Conservation (phyloP, 2,113 vertebrate species). For the Eidolon helvum region DNA sequence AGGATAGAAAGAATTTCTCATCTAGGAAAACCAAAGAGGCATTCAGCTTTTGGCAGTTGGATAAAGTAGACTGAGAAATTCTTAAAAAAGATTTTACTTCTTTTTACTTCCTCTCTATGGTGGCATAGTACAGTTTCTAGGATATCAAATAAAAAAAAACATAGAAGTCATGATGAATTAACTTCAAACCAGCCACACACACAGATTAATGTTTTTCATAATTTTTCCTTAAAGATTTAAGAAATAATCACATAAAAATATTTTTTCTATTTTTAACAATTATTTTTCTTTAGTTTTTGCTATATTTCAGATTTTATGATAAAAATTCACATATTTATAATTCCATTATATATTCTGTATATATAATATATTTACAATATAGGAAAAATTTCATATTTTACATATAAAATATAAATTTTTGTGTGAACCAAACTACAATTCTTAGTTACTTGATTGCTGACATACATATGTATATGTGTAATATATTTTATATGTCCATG, state of each 20-base stretch:
- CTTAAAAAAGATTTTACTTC: not conserved
- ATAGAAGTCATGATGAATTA: not conserved
- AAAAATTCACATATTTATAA: not conserved
- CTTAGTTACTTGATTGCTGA: not conserved
- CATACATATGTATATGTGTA: not conserved
- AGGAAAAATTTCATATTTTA: not conserved
- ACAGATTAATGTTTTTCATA: not conserved
- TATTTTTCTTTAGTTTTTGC: not conserved
- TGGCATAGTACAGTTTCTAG: not conserved
- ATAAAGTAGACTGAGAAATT: not conserved
- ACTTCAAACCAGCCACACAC: not conserved
- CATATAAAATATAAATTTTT: not conserved
- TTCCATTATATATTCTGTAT: not conserved
- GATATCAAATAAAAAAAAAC: not conserved
- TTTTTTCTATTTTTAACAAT: not conserved
- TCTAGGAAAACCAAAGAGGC: not conserved
- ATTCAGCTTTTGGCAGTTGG: not conserved
- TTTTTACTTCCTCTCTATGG: not conserved
- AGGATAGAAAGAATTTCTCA: not conserved
- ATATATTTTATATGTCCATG: not conserved
- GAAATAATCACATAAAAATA: not conserved
- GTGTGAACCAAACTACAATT: not conserved
- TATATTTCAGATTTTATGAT: not conserved
- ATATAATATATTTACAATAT: not conserved
- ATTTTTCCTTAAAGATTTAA: not conserved